Percentiles rank a stretch among this genome's conserved stretches.
These are phyloP conservation scores for Episyrphus balteatus DNA, from an alignment of 1,140 invertebrate species.

Conservation along the genomic window DNA sequence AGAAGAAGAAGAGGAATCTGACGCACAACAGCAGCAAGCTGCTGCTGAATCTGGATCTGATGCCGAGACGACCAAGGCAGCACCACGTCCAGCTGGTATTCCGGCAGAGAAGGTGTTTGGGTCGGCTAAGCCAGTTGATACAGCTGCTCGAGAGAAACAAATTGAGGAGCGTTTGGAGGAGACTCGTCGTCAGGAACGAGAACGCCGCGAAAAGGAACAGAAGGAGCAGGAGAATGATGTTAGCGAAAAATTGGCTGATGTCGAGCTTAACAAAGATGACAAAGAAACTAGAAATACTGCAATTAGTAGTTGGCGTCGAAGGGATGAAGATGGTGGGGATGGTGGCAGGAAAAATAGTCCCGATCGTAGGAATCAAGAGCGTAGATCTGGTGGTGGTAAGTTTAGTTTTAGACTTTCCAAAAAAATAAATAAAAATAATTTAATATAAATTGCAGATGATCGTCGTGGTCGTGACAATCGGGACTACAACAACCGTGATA, in stretches of 20 bases:
- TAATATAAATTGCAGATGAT: conserved; percentile 9
- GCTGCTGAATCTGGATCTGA: background rate
- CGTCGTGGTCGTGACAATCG: conserved; percentile 8
- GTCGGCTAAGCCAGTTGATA: conserved; percentile 87
- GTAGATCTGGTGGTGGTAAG: background rate
- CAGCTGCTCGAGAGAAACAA: conserved; percentile 64
- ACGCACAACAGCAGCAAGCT: background rate
- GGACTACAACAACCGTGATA: conserved; percentile 11
- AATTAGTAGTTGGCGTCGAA: conserved; percentile 6
- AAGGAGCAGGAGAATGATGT: conserved; percentile 24
- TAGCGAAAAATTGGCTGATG: conserved; percentile 18
- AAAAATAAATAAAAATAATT: background rate
- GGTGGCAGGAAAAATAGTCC: background rate
- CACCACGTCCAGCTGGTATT: conserved; percentile 38
- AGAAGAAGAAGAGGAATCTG: conserved; percentile 10
- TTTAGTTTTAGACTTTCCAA: background rate
- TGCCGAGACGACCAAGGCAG: conserved; percentile 2
- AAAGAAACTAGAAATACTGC: conserved; percentile 21
- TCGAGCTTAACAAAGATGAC: conserved; percentile 23
- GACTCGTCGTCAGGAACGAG: conserved; percentile 31
- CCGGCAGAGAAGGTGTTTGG: conserved; percentile 71
- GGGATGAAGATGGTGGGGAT: background rate
- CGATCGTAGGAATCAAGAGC: background rate
- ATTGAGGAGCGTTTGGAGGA: conserved; percentile 55
- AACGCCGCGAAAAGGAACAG: conserved; percentile 17